Evolutionary conservation across 2,113 vertebrate species (phyloP), one percentile per base, ranked within the genome.

Genomic region (Seriola rivoliana): DNA sequence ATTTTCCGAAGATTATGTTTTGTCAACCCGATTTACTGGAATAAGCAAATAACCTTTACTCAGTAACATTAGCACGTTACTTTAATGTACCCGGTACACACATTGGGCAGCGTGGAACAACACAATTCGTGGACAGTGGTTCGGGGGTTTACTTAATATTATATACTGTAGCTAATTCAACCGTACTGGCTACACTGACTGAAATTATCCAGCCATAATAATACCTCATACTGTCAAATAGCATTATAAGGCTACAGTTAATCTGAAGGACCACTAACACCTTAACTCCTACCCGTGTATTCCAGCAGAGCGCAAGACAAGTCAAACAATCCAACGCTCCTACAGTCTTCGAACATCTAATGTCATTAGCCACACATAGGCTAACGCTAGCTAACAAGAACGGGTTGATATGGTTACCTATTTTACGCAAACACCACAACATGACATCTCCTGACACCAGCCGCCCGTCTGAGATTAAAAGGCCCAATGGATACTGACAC

Each of bases 281-380:
- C 9, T 46, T 5, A 23, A 65, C 4, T 36, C 1, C 11, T 23
- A 2, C 11, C 9, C 3, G 11, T 16, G 12, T 77, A 6, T 42
- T 19, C 12, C 19, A 8, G 2, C 25, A 40, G 17, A 75, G 75
- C 46, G 55, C 14, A 10, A 54, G 3, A 19, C 52, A 23, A 67
- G 70, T 77, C 6, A 0, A 0, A 1, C 2, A 80, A 88, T 78
- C 79, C 54, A 90, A 52, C 77, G 81, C 82, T 73, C 55, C 80
- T 4, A 13, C 59, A 14, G 57, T 34, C 48, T 50, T 44, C 48
- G 16, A 62, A 19, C n/a, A 40, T 71, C 85, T 92, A 93, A 90
- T 62, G 88, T 74, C 91, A 88, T 90, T 93, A 93, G 91, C 91
- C 25, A 36, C 71, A 36, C 23, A 17, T 9, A 50, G 57, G 91